Percentiles rank a stretch among this genome's conserved stretches.
phyloP scores from a whole-genome alignment of 2,797 vertebrate species.

The Cossypha caffra region DNA sequence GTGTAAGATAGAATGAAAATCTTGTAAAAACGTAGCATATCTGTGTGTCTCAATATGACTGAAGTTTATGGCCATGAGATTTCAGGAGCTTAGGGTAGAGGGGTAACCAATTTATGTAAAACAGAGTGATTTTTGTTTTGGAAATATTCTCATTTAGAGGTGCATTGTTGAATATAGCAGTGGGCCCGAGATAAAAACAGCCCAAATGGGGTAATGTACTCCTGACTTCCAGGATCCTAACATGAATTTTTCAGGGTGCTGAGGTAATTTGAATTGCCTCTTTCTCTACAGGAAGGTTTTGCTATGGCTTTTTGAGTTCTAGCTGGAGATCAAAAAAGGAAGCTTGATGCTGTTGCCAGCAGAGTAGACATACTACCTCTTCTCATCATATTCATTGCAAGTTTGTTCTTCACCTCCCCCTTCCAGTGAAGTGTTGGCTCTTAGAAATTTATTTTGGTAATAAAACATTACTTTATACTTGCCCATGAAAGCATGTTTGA shows the following conservation, averaged over 20 bases:
- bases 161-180: neutral
- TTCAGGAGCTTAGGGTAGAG: neutral
- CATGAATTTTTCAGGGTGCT: neutral
- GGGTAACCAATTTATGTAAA: neutral
- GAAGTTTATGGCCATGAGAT: neutral
- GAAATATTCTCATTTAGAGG: constrained; percentile 6
- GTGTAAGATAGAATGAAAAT: neutral
- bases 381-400: constrained; percentile 50
- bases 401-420: constrained; percentile 31
- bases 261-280: neutral
- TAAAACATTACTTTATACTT: constrained; percentile 64
- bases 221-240: neutral
- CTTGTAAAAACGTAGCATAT: neutral
- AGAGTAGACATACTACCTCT: constrained; percentile 18
- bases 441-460: constrained; percentile 63
- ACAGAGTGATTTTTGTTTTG: neutral
- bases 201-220: neutral
- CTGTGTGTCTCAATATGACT: neutral
- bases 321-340: constrained; percentile 6
- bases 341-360: neutral
- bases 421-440: constrained; percentile 28
- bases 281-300: neutral
- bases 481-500: constrained; percentile 43
- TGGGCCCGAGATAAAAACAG: neutral
- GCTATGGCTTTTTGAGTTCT: neutral